Evolutionary conservation across 2,797 vertebrate species (phyloP), one percentile per base, ranked within the genome.

Genomic region (Rhyacichthys aspro): DNA sequence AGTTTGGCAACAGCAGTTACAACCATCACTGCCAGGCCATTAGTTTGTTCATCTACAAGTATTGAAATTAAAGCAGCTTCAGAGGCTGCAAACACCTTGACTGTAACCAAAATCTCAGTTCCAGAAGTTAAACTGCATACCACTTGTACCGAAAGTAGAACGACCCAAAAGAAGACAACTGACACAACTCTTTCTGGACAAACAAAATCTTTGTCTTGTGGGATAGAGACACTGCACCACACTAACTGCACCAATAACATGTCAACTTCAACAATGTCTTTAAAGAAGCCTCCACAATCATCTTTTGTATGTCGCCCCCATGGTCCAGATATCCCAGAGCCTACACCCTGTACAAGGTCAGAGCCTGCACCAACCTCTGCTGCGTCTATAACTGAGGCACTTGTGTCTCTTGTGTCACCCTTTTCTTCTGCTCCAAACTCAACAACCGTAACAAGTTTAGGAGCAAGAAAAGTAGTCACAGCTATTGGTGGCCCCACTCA

Each of bases 381-480:
- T 57, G 67, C 81, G 5, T 72, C 85, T 11, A 33, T 72, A 59
- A 50, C 73, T 1, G 46, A 49, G 7, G 39, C 32, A 1, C n/a
- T 28, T 28, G 23, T 23, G 19, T 23, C 12, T 34, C 74, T 23
- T 38, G 54, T 61, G 0, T 12, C 58, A 7, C 58, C 74, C 0
- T 72, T 69, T 49, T 77, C 86, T 37, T 15, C 63, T 47, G 17
- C 70, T 10, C 66, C 74, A 5, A 73, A 45, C 34, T 49, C 86
- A 3, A 41, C 62, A 19, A 9, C 70, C 1, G 47, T 76, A 42
- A 46, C 80, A 14, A 70, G 64, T 55, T 69, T 83, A 41, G 92
- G 91, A 49, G 82, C 84, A 11, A 81, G 84, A 41, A 91, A 88
- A 75, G 70, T 79, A 41, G 69, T 80, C 16, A 14, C 72, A 10